Evolutionary conservation across 2,888 invertebrate species (phyloP), one percentile per base, ranked within the genome.

Genomic region (Synergus laeviventris): DNA sequence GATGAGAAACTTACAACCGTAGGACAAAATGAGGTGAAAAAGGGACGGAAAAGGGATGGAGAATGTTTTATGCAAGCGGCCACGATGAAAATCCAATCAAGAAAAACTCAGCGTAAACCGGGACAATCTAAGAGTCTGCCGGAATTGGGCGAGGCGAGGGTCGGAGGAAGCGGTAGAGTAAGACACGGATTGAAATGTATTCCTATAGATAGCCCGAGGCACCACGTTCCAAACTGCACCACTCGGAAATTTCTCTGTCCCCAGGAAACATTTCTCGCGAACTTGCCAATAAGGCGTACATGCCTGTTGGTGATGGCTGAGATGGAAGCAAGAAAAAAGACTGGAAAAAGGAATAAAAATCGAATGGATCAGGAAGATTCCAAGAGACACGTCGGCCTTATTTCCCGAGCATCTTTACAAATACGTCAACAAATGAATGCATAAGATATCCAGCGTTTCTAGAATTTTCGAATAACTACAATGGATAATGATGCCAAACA

Each of bases 141-240:
- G 79, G 62, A 77, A 70, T 76, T 75, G 77, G 75, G 61, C 60
- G 76, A 76, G 75, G 61, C 60, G 76, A 76, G 79, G 74, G 77
- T 79, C 62, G 73, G 38, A 78, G 73, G 66, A 45, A 31, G 75
- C 77, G 80, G 75, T 75, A 74, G 75, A 75, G 79, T 76, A 78
- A 77, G 81, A 76, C 80, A 78, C 78, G 81, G 84, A 86, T 87
- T 86, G 86, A 86, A 85, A 87, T 86, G 81, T 84, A 86, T 86
- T 85, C 81, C 78, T 56, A 18, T 79, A 74, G 75, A 75, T 81
- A 79, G 82, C 81, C 81, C 73, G 81, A 78, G 85, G 83, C 83
- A 74, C 77, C 75, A 77, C 75, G 70, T 82, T 78, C 76, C 81
- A 80, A 78, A 83, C 82, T 82, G 80, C 82, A 81, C 79, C 81